Base-by-base conservation (phyloP, 1,140 invertebrate species). In the Cyclina sinensis region DNA sequence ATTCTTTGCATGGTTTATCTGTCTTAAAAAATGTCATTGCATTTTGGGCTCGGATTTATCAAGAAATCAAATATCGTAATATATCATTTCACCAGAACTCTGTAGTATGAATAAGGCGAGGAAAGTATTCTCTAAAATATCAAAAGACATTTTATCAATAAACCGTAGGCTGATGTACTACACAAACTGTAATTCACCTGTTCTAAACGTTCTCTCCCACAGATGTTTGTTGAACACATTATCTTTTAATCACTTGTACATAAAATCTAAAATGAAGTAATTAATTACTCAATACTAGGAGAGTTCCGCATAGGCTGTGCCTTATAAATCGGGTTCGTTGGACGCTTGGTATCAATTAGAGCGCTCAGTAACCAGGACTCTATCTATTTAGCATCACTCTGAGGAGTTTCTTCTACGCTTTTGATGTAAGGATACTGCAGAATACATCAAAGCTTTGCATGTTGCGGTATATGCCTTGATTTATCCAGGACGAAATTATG, bases 201-300 rank as follows among this genome's bases (percentile, higher is more conserved):
- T 65, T 11, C 14, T 4, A 7, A 11, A 27, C 24, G n/a, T n/a
- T 65, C 24, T 65, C 3, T 65, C 59, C 59, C 30, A 11, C 27
- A n/a, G 59, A 27, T 30, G 30, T 65, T 65, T 65, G 59, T 65
- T 65, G 27, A 30, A 65, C 11, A 14, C 59, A 65, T 65, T 65
- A 65, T 65, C 59, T 65, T 65, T 57, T 65, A 65, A 65, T 65
- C 27, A 65, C 59, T 27, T 65, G 59, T 65, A 65, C 59, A 65
- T 65, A 65, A 65, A 65, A 65, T 16, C 24, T 1, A 65, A 65
- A 65, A 30, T 30, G 24, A 65, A 65, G 30, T 65, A 65, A 65
- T 65, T 65, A 65, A 65, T 65, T 65, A 65, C 59, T 65, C 59
- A 35, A 65, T 54, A 54, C 51, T 12, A 16, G 3, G 59, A 65